Evolutionary conservation across 37 sponge, comb jelly and placozoan species (phyloP).

Genomic region (Cliona cf. orientalis): DNA sequence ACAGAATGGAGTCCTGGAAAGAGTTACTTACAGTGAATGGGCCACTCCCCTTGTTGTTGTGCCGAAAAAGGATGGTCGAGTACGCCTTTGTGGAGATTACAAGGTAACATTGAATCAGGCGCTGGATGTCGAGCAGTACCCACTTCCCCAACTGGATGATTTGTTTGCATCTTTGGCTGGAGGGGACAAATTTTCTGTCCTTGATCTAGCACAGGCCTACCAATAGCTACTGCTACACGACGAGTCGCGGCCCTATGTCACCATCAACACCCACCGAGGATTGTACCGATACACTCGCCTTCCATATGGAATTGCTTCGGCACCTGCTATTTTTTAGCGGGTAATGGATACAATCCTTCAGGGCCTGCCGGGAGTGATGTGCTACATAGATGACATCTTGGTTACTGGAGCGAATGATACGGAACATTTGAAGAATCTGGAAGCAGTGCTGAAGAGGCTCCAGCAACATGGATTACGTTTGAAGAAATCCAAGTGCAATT

Average conservation of each 20-base stretch:
- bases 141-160: conserved; percentile 33
- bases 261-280: conserved; percentile 22
- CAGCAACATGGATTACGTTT: conserved; percentile 10
- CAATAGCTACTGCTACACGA: background rate
- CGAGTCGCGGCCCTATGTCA: background rate
- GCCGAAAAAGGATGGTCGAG: conserved; percentile 33
- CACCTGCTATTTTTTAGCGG: conserved; percentile 24
- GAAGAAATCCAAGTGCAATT: conserved; percentile 30
- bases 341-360: conserved; percentile 17
- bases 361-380: conserved; percentile 2
- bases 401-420: conserved; percentile 31
- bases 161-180: conserved; percentile 27
- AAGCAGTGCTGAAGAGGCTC: conserved; percentile 26
- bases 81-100: conserved; percentile 56
- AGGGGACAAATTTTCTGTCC: conserved; percentile 33
- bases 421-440: conserved; percentile 34
- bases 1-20: background rate
- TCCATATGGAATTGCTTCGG: conserved; percentile 22
- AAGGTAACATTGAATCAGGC: conserved; percentile 44
- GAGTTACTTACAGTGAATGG: conserved; percentile 41
- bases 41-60: conserved; percentile 51
- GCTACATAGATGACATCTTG: too few relatives aligned
- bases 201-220: conserved; percentile 39
- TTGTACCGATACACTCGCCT: conserved; percentile 24
- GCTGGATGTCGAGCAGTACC: conserved; percentile 31